Evolutionary conservation across 2,888 invertebrate genomes (phyloP).

Genomic region (Ditylenchus weischeri): DNA sequence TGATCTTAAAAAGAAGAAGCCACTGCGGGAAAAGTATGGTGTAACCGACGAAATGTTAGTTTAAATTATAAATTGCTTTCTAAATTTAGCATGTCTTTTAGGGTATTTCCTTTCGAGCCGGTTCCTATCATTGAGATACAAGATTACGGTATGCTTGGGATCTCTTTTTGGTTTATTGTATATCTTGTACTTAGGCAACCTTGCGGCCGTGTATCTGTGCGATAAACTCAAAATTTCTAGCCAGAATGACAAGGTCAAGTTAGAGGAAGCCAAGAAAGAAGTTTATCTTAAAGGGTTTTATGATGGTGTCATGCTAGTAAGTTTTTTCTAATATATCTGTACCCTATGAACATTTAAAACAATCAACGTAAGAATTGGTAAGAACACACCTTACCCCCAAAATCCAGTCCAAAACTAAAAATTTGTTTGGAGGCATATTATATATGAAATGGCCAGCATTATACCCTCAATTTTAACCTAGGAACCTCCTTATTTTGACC

Average conservation of each 20-base stretch:
- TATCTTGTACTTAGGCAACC: constrained; percentile 8
- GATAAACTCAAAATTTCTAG: constrained; percentile 84
- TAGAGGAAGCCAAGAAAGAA: constrained; percentile 88
- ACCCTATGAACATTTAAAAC: too few relatives aligned
- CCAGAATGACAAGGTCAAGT: constrained; percentile 88
- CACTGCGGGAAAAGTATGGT: constrained; percentile 78
- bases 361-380: too few relatives aligned
- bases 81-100: too few relatives aligned
- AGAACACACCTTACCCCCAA: too few relatives aligned
- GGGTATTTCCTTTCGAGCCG: constrained; percentile 69
- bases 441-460: constrained; percentile 58
- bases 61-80: too few relatives aligned
- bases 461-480: not conserved
- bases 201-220: constrained; percentile 38
- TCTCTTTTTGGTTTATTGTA: constrained; percentile 1
- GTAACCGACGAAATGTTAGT: constrained; percentile 73
- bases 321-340: not conserved
- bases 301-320: constrained; percentile 61
- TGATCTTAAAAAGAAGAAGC: constrained; percentile 84
- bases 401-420: too few relatives aligned
- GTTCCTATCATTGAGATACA: constrained; percentile 81
- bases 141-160: constrained; percentile 62
- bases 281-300: constrained; percentile 95
- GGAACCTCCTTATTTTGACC: too few relatives aligned
- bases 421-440: too few relatives aligned